Base-by-base conservation (phyloP, 2,113 vertebrate genomes). In the Malurus cyaneus region DNA sequence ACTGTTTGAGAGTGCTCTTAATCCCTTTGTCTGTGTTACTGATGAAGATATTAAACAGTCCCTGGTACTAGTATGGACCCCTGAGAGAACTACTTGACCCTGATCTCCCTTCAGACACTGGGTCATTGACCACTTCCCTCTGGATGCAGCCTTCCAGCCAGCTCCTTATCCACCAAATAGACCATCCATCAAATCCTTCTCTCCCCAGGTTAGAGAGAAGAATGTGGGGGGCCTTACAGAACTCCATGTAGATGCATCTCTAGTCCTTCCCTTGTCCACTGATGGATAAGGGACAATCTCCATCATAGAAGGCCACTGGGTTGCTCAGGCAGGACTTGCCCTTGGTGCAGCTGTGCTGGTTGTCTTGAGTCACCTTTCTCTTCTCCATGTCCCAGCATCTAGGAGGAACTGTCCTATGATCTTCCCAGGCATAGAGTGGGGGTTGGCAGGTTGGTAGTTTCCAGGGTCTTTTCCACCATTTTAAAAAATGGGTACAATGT, bases 241-340 rank as follows among this genome's bases (percentile, higher is more conserved):
- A 80, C 5, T 49, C 23, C 11, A 12, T 52, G 18, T 2, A 53
- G n/a, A n/a, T 31, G 23, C 8, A 53, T 16, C 24, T 0, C 0
- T 70, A 44, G 8, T 6, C 17, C n/a, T 92, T 81, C 12, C 11
- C n/a, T 39, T 66, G n/a, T n/a, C 26, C 16, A 12, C 23, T 61
- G 31, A 7, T 71, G 19, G 20, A 61, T n/a, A n/a, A n/a, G n/a
- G n/a, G n/a, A n/a, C n/a, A n/a, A n/a, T n/a, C 18, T 88, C 18
- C 19, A 44, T 47, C 36, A 18, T 1, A 61, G 76, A 59, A 74
- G 36, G 16, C 47, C 32, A 19, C 7, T 46, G 41, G 8, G 4
- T 14, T 80, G 31, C 8, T 57, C 42, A 79, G 76, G 24, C 14
- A 53, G 2, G 36, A 36, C 47, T 49, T 71, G 31, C 28, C 20